Base-by-base conservation (phyloP, 2,888 invertebrate species). In the Diarsia rubi region DNA sequence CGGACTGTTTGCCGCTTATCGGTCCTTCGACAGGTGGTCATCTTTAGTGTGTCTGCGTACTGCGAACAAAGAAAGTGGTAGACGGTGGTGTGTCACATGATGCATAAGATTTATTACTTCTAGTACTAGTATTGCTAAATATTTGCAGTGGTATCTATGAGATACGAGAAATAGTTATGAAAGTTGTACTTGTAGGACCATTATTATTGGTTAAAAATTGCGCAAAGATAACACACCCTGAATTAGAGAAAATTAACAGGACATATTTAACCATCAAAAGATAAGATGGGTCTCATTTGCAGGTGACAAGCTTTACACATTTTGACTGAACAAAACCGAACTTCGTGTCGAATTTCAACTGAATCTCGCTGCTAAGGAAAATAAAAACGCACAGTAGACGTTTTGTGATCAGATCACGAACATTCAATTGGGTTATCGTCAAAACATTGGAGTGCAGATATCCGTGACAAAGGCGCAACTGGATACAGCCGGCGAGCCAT, bases 1-100 rank as follows among this genome's bases (percentile, higher is more conserved):
- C 94, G 70, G 94, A 94, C 86, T 95, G 90, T 95, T 94, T 67
- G 94, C n/a, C 85, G 12, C n/a, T 95, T 96, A 93, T 96, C 96
- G 75, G 92, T 94, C 77, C 89, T 91, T 89, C 92, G 67, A 93
- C 89, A 68, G 70, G 92, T 91, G 89, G 93, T 93, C 94, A 95
- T 95, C 88, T 93, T 94, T 88, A 95, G 91, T 88, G 92, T 93
- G 87, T 92, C 93, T 64, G 82, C 85, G 92, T 69, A 93, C 85
- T 83, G 92, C 89, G 86, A 75, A 90, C 83, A 86, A 89, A 89
- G 85, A 89, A 87, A 85, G 91, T 90, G 91, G 92, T 89, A 37
- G 87, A 94, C 92, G 88, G 94, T 92, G 90, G 93, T 9, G 12
- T 12, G 0, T 21, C 16, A 74, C 54, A 14, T 14, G 19, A 37